Evolutionary conservation across 1,140 invertebrate species (phyloP), one percentile per base, ranked within the genome.

Genomic region (Eumaeus atala): DNA sequence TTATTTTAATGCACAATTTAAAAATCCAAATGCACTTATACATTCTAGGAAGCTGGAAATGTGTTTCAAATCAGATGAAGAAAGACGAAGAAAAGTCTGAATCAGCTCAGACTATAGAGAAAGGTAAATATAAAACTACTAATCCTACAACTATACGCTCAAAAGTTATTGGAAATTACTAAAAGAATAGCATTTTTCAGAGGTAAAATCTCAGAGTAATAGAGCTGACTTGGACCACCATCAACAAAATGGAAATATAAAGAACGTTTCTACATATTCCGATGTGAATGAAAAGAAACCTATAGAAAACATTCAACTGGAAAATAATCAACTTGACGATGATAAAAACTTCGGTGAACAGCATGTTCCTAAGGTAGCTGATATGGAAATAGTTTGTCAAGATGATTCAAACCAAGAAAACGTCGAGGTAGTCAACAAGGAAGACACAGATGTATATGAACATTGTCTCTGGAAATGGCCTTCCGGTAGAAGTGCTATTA

Each of bases 401-500:
- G 74, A 72, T 44, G 70, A 72, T 34, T 28, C 44, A 35, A 62
- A 57, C 50, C 64, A 70, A 59, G 51, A 59, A 14, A 64, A 64
- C 36, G 58, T 68, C 3, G 80, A 84, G 34, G 67, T 75, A 38
- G 71, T 59, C 34, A 75, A 77, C 16, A 79, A 86, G 59, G 66
- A 71, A 54, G 55, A 61, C n/a, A 59, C 62, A 49, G 76, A 82
- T 47, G 77, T 82, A 51, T 85, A 89, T 61, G 77, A 82, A 44
- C 83, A 89, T 58, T 88, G 79, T 14, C 75, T 90, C 38, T 90
- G 88, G 87, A 89, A 89, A 60, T 90, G 88, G 88, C 90, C 90
- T 0, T 65, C 73, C 11, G 86, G 84, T 42, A 74, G 85, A 63
- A 88, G 89, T 57, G 89, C 81, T 66, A 84, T 90, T 51, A 89